Percentiles rank a stretch among this genome's conserved stretches.
phyloP scores from a whole-genome alignment of 1,140 invertebrate species.

The Archegozetes longisetosus region DNA sequence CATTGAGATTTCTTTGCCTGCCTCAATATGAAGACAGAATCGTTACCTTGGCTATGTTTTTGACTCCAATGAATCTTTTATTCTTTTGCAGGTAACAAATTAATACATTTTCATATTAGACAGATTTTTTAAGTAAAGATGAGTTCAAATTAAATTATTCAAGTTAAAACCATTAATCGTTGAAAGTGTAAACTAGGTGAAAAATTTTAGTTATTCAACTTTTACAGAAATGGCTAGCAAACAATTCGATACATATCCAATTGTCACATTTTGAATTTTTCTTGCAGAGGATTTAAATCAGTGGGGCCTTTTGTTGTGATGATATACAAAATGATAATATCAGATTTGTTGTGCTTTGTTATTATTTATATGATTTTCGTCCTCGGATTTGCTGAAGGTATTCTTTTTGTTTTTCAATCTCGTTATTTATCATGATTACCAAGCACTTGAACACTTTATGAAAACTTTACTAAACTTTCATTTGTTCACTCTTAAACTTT shows the following conservation, averaged over 20 bases:
- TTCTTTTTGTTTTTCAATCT: conserved; percentile 10
- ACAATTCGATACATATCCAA: no score
- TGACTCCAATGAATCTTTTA: conserved; percentile 90
- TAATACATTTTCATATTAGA: not conserved
- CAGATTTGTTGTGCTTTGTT: conserved; percentile 83
- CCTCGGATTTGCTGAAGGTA: conserved; percentile 91
- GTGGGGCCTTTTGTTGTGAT: conserved; percentile 98
- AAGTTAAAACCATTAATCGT: no score
- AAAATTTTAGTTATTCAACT: no score
- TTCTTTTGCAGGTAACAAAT: conserved; percentile 75
- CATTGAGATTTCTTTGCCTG: conserved; percentile 60
- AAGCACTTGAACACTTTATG: not conserved
- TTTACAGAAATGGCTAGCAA: no score
- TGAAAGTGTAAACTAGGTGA: no score
- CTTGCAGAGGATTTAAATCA: conserved; percentile 77
- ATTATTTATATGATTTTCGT: conserved; percentile 93
- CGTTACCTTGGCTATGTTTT: conserved; percentile 81
- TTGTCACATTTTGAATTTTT: conserved; percentile 5
- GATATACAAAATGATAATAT: conserved; percentile 96
- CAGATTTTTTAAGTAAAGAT: no score
- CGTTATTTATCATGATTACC: not conserved
- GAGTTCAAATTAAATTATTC: no score
- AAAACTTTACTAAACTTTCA: not conserved
- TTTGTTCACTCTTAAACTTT: no score
- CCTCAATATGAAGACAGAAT: conserved; percentile 74